These are phyloP conservation scores for Physocephala rufipes DNA, from an alignment of 2,888 invertebrate species.

Conservation along the genomic window DNA sequence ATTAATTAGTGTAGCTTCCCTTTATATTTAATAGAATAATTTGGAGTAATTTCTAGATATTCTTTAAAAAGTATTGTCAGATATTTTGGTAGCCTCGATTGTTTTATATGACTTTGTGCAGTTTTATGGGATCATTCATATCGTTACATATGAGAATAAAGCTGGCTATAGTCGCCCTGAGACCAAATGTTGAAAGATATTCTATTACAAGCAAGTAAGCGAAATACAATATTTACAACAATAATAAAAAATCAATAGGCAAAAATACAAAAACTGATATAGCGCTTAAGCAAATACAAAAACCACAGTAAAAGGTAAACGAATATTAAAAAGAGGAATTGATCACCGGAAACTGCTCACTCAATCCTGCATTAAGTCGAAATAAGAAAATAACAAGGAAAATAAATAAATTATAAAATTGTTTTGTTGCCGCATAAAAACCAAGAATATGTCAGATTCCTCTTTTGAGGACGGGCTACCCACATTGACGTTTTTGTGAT, in stretches of 20 bases:
- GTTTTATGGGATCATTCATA: too few species aligned
- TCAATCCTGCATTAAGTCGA: constrained; percentile 1
- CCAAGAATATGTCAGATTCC: constrained; percentile 60
- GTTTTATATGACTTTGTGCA: too few species aligned
- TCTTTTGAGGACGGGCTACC: constrained; percentile 13
- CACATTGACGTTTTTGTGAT: too few species aligned
- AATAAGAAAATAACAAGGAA: constrained; percentile 40
- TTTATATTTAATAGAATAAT: too few species aligned
- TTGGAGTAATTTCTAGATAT: too few species aligned
- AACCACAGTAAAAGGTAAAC: constrained; percentile 4
- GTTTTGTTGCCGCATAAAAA: constrained; percentile 59
- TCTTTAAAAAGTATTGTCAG: too few species aligned
- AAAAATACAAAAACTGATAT: background rate
- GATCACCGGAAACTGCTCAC: background rate
- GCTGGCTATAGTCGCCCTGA: too few species aligned
- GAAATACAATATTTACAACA: background rate
- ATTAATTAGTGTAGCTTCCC: too few species aligned
- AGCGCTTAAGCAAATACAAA: background rate
- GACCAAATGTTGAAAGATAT: too few species aligned
- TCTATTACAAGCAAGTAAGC: background rate
- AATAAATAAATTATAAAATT: constrained; percentile 65
- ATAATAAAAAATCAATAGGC: too few species aligned
- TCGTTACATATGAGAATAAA: too few species aligned
- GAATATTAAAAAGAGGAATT: constrained; percentile 21
- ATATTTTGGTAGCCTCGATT: too few species aligned